Conservation (phyloP, 2,888 invertebrate genomes). For the Diaprepes abbreviatus region DNA sequence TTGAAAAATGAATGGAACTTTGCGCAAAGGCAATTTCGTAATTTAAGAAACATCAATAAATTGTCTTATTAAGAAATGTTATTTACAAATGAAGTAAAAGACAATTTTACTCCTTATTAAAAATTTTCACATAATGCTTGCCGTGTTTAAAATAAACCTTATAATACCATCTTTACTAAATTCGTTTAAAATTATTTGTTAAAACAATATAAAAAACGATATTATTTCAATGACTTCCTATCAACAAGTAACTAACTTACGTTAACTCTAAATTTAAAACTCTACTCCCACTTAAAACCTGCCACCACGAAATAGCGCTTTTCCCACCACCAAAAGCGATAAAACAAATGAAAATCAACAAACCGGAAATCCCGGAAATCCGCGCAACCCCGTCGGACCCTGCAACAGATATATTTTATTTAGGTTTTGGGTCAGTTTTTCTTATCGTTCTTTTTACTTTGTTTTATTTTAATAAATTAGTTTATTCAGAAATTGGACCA, state of each 20-base stretch:
- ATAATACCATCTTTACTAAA: too few relatives aligned
- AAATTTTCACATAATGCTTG: too few relatives aligned
- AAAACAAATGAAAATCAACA: slow-evolving; percentile 64
- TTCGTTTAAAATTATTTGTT: too few relatives aligned
- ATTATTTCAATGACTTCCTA: too few relatives aligned
- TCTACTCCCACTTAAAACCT: neutral
- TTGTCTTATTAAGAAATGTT: too few relatives aligned
- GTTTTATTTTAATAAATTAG: slow-evolving; percentile 18
- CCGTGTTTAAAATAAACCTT: too few relatives aligned
- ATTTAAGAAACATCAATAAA: too few relatives aligned
- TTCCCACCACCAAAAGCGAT: slow-evolving; percentile 42
- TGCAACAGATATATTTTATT: slow-evolving; percentile 67
- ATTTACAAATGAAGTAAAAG: too few relatives aligned
- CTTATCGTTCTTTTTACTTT: neutral
- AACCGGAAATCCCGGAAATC: slow-evolving; percentile 74
- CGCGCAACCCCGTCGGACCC: slow-evolving; percentile 71
- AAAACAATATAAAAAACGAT: too few relatives aligned
- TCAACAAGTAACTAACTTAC: neutral
- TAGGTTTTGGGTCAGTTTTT: slow-evolving; percentile 29
- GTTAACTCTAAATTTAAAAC: slow-evolving; percentile 1
- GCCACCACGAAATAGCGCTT: slow-evolving; percentile 23
- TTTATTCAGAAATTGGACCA: neutral
- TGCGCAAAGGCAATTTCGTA: too few relatives aligned
- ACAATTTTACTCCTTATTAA: too few relatives aligned
- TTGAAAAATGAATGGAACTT: too few relatives aligned